Evolutionary conservation across 2,113 vertebrate genomes (phyloP), one percentile per base, ranked within the genome.

Genomic region (Mormyrus lacerda): DNA sequence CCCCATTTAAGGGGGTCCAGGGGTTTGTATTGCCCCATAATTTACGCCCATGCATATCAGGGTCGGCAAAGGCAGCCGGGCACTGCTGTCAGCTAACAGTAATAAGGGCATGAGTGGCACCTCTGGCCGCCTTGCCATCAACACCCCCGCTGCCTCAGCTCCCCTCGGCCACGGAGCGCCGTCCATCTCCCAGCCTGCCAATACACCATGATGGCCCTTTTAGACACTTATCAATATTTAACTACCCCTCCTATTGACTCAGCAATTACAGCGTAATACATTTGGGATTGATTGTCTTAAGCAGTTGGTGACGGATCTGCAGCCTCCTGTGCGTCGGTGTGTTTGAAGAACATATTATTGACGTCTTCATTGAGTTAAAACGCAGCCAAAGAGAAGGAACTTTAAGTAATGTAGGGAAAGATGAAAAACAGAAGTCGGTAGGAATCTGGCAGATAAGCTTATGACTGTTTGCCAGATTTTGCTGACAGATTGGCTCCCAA

Each of bases 181-280:
- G 93, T 94, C 95, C 93, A 94, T 97, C 95, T 96, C 94, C 94
- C 88, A 85, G 89, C 79, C 69, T 95, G 95, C 96, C 95, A 94
- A 96, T 96, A 96, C 31, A 87, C 91, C 90, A 92, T 95, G 95
- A 96, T 93, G 93, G 93, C 95, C 94, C 94, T 96, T 97, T 97
- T 96, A 96, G 95, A 96, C 91, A 94, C 93, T 96, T 96, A 97
- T 96, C 94, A 95, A 96, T 96, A 96, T 97, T 97, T 97, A 97
- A 96, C 93, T 96, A 93, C 93, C 89, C 94, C 92, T 94, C 91
- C 90, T 92, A 97, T 96, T 95, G 95, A 97, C 95, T 97, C 94
- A 95, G 96, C 95, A 97, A 97, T 96, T 97, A 96, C 93, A 82
- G 3, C 86, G 93, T 95, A 96, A 97, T 97, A 97, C 95, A 97